Conservation (phyloP, 2,888 invertebrate genomes). For the Drosophila robusta region DNA sequence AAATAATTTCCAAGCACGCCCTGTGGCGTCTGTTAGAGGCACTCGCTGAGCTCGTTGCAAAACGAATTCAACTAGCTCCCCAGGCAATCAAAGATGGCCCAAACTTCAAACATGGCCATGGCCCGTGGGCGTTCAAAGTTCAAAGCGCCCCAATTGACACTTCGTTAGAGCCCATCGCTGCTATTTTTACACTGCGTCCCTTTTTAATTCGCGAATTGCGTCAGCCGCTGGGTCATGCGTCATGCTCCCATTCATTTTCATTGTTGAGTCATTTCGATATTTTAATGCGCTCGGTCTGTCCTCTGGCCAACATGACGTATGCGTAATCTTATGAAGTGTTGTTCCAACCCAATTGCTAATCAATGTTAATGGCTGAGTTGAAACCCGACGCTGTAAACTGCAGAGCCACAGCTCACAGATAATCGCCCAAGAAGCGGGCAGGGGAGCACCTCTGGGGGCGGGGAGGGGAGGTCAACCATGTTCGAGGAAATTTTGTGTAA, state of each 20-base stretch:
- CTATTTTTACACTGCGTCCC: not conserved
- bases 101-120: not conserved
- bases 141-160: constrained; percentile 22
- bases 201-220: constrained; percentile 49
- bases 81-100: not conserved
- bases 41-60: too few relatives aligned
- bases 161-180: constrained; percentile 13
- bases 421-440: not conserved
- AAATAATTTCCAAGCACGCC: too few relatives aligned
- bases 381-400: constrained; percentile 18
- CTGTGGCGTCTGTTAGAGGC: too few relatives aligned
- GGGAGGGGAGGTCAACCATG: not conserved
- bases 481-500: constrained; percentile 18
- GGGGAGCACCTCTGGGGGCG: too few relatives aligned
- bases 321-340: constrained; percentile 54
- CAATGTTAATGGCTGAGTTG: constrained; percentile 59
- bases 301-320: constrained; percentile 60
- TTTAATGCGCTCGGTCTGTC: constrained; percentile 16
- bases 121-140: constrained; percentile 4
- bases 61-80: too few relatives aligned
- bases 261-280: constrained; percentile 61
- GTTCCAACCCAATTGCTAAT: constrained; percentile 60
- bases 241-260: constrained; percentile 29
- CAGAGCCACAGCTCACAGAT: not conserved
- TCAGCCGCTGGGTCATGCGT: constrained; percentile 50